These are phyloP conservation scores for Rhea americana DNA, from an alignment of 2,113 vertebrate species.

Conservation along the genomic window DNA sequence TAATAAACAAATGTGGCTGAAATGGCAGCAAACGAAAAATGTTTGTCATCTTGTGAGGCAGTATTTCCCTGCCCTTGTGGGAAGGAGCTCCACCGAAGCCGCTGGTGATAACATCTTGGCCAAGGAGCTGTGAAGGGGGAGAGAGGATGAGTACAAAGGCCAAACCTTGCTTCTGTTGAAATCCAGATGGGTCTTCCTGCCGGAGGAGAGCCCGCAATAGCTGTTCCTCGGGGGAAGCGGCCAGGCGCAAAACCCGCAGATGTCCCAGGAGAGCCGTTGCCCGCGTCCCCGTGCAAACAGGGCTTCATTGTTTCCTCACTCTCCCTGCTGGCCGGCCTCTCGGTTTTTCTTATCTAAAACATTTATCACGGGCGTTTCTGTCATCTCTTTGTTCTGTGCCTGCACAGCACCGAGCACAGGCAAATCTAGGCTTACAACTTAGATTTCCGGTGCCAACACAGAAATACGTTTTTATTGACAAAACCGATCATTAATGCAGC, in stretches of 20 bases:
- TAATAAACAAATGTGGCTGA: background rate
- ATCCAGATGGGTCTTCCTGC: background rate
- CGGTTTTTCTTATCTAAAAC: background rate
- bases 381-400: background rate
- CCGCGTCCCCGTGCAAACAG: background rate
- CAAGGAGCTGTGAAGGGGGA: background rate
- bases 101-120: background rate
- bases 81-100: background rate
- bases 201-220: too few species aligned
- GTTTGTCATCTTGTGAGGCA: background rate
- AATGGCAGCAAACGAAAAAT: background rate
- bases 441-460: background rate
- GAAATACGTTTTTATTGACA: background rate
- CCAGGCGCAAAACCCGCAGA: too few species aligned
- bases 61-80: background rate
- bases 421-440: background rate
- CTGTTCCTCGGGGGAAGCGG: background rate
- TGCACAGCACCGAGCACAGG: background rate
- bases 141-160: background rate
- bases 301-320: slow-evolving; percentile 8
- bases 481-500: rapidly evolving
- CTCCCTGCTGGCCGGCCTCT: background rate
- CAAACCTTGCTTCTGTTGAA: background rate
- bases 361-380: background rate
- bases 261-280: rapidly evolving